These are phyloP conservation scores for Carabus problematicus DNA, from an alignment of 2,888 invertebrate genomes.

Conservation along the genomic window DNA sequence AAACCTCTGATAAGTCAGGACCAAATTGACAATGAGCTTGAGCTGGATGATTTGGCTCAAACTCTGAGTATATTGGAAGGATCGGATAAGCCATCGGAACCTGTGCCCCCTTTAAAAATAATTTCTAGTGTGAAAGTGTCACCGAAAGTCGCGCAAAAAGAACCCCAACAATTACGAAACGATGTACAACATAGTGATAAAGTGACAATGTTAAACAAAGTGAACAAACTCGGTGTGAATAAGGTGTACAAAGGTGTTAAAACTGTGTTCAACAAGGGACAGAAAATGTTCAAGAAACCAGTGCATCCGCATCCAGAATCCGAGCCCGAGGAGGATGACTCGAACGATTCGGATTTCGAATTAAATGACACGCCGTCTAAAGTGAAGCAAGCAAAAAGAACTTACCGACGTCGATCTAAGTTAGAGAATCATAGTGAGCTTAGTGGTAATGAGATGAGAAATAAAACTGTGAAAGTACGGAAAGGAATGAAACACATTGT, in stretches of 20 bases:
- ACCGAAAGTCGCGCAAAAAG: constrained; percentile 45
- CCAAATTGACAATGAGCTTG: constrained; percentile 46
- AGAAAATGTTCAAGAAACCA: constrained; percentile 45
- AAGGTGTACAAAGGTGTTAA: constrained; percentile 37
- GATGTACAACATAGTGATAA: constrained; percentile 21
- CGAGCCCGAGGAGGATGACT: constrained; percentile 54
- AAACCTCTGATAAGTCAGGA: constrained; percentile 46
- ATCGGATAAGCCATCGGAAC: constrained; percentile 42
- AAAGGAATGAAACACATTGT: constrained; percentile 40
- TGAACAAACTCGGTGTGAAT: constrained; percentile 39
- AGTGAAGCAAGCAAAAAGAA: constrained; percentile 44
- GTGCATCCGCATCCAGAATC: constrained; percentile 53
- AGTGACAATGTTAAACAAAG: constrained; percentile 36
- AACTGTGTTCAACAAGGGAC: constrained; percentile 25
- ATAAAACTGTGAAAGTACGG: constrained; percentile 40
- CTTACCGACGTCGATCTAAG: constrained; percentile 47
- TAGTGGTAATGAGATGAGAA: constrained; percentile 24
- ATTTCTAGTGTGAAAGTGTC: constrained; percentile 34
- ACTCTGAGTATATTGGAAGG: constrained; percentile 57
- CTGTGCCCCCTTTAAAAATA: constrained; percentile 2
- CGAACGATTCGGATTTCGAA: constrained; percentile 64
- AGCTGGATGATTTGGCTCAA: constrained; percentile 56
- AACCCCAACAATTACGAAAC: constrained; percentile 14
- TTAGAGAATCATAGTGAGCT: constrained; percentile 36
- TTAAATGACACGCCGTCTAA: constrained; percentile 49